These are phyloP conservation scores for Hololepta plana DNA, from an alignment of 2,888 invertebrate species.

Conservation along the genomic window DNA sequence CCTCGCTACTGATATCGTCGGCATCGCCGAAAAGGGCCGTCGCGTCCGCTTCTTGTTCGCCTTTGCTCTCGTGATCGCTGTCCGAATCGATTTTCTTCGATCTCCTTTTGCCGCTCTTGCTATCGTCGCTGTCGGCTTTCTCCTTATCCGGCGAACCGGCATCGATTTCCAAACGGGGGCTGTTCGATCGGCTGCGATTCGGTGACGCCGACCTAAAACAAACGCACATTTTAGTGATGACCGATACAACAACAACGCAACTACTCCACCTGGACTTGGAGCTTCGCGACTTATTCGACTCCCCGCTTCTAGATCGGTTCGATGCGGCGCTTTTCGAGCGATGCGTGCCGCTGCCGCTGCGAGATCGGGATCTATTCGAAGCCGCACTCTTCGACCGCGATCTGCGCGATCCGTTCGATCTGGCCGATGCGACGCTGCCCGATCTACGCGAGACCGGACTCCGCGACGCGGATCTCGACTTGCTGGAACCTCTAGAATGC, in stretches of 20 bases:
- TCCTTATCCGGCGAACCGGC: slow-evolving; percentile 21
- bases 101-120: slow-evolving; percentile 28
- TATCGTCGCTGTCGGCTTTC: slow-evolving; percentile 21
- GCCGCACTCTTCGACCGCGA: slow-evolving; percentile 16
- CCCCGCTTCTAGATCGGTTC: slow-evolving; percentile 16
- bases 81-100: slow-evolving; percentile 42
- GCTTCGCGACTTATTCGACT: slow-evolving; percentile 12
- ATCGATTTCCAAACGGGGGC: slow-evolving; percentile 33
- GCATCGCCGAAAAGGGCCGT: slow-evolving; percentile 86
- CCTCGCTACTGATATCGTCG: slow-evolving; percentile 80
- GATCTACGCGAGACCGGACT: slow-evolving; percentile 13
- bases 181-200: slow-evolving; percentile 19
- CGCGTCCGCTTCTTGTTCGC: slow-evolving; percentile 38
- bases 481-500: slow-evolving; percentile 12
- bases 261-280: slow-evolving; percentile 16
- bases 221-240: slow-evolving; percentile 1
- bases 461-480: slow-evolving; percentile 13
- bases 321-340: slow-evolving; percentile 2
- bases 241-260: slow-evolving; percentile 6
- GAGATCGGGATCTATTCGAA: slow-evolving; percentile 9
- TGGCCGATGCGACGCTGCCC: slow-evolving; percentile 15
- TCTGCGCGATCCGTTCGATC: slow-evolving; percentile 13
- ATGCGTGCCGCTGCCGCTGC: no score
- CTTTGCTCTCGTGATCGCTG: slow-evolving; percentile 35
- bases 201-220: slow-evolving; percentile 1